These are phyloP conservation scores for Papilio protenor DNA, from an alignment of 2,888 invertebrate species.

Conservation along the genomic window DNA sequence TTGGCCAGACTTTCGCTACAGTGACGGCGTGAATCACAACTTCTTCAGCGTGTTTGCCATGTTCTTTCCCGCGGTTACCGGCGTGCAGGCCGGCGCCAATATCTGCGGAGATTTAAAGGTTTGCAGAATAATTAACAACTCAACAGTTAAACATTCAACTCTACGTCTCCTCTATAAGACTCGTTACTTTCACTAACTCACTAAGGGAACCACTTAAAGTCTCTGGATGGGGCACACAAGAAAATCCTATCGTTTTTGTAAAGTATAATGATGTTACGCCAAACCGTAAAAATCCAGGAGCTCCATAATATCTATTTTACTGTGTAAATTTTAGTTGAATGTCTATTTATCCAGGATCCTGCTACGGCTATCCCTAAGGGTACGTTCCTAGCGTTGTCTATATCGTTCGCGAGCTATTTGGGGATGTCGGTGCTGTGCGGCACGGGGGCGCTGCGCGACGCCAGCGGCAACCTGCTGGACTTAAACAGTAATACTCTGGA, in stretches of 20 bases:
- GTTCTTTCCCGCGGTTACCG: constrained; percentile 98
- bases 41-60: constrained; percentile 97
- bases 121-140: not conserved
- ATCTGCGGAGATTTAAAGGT: constrained; percentile 96
- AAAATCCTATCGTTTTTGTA: no score
- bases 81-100: constrained; percentile 97
- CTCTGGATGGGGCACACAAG: no score
- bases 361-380: constrained; percentile 95
- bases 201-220: no score
- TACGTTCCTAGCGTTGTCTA: constrained; percentile 91
- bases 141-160: not conserved
- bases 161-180: not conserved
- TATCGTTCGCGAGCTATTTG: constrained; percentile 93
- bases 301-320: no score
- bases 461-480: constrained; percentile 55
- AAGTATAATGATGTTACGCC: no score
- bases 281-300: no score
- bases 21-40: constrained; percentile 86
- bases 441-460: constrained; percentile 84
- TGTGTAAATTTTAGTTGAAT: not conserved
- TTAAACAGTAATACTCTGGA: constrained; percentile 45
- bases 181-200: no score
- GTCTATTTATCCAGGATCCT: constrained; percentile 86
- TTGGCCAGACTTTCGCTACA: constrained; percentile 86
- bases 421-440: constrained; percentile 89